Evolutionary conservation across 2,797 vertebrate genomes (phyloP), one percentile per base, ranked within the genome.

Genomic region (Myripristis murdjan): DNA sequence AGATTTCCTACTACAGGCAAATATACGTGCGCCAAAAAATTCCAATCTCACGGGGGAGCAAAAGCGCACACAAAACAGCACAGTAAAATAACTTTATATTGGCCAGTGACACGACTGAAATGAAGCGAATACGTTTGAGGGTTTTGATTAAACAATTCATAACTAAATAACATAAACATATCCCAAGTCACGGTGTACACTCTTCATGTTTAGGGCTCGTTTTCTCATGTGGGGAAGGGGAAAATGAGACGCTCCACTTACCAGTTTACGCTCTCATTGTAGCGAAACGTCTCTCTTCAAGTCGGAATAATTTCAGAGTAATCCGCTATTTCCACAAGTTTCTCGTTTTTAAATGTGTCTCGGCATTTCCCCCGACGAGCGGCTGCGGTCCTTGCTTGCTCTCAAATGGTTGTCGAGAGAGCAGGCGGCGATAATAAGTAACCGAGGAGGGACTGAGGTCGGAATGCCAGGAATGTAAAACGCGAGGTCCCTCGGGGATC

Each of bases 381-480:
- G 53, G 76, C 61, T 62, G 57, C 77, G 64, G 57, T 82, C 44
- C 73, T 83, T 70, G 81, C 75, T 88, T 47, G 78, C 84, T 88
- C 82, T 87, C 89, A 89, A 92, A 77, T 90, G 92, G 87, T 72
- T 86, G 83, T 70, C 76, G 82, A 79, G 87, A 71, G 89, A 88
- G 79, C 83, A 85, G 86, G 89, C 89, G 81, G 91, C 82, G 92
- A 91, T 94, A 95, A 95, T 95, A 94, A 94, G 92, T 91, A 92
- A 94, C 93, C 85, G 93, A 91, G 90, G 93, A 91, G 93, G 88
- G 92, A 95, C 90, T 80, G 95, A 93, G 92, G 84, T 89, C 89
- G 96, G 96, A 97, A 98, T 97, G 96, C 68, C 81, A 91, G 96
- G 97, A 97, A 98, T 98, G 96, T 89, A 83, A 95, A 94, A 95